Percentiles rank a stretch among this genome's conserved stretches.
phyloP scores from a whole-genome alignment of 2,113 vertebrate species.

The Charina bottae region DNA sequence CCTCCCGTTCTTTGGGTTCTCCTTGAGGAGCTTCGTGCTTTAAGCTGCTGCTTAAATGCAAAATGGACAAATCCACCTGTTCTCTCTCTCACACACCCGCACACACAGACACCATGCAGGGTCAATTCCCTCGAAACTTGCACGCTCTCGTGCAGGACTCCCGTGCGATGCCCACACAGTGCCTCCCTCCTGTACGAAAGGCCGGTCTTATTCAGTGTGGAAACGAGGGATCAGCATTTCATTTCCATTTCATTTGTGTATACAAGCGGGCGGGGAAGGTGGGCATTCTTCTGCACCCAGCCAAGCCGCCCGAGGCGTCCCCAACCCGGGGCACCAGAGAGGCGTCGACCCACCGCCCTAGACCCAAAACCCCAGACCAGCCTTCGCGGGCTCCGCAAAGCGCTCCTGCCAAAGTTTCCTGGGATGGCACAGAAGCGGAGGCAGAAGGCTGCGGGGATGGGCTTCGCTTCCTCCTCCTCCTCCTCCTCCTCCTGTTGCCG shows the following conservation, averaged over 20 bases:
- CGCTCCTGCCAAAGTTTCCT: constrained; percentile 63
- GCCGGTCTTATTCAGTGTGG: not conserved
- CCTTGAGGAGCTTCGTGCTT: constrained; percentile 48
- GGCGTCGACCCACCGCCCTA: constrained; percentile 45
- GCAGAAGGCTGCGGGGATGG: constrained; percentile 5
- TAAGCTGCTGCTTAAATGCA: constrained; percentile 55
- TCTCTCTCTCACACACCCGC: constrained; percentile 22
- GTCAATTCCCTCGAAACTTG: constrained; percentile 40
- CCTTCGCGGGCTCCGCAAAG: constrained; percentile 13
- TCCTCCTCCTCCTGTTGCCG: not conserved
- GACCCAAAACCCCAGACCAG: constrained; percentile 1
- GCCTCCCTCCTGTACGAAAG: constrained; percentile 41
- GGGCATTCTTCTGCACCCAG: constrained; percentile 60
- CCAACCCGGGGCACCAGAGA: constrained; percentile 11
- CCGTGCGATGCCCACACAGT: constrained; percentile 24
- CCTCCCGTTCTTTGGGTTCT: constrained; percentile 63
- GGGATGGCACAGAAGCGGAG: constrained; percentile 13
- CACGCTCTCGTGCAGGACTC: constrained; percentile 2
- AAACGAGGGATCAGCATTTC: not conserved
- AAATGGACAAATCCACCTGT: constrained; percentile 47
- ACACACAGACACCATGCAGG: constrained; percentile 9
- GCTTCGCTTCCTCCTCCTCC: constrained; percentile 11
- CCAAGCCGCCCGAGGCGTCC: constrained; percentile 37
- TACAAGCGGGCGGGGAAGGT: constrained; percentile 49
- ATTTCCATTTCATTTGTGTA: not conserved